These are phyloP conservation scores for Zosterops borbonicus DNA, from an alignment of 2,113 vertebrate species.

Conservation along the genomic window DNA sequence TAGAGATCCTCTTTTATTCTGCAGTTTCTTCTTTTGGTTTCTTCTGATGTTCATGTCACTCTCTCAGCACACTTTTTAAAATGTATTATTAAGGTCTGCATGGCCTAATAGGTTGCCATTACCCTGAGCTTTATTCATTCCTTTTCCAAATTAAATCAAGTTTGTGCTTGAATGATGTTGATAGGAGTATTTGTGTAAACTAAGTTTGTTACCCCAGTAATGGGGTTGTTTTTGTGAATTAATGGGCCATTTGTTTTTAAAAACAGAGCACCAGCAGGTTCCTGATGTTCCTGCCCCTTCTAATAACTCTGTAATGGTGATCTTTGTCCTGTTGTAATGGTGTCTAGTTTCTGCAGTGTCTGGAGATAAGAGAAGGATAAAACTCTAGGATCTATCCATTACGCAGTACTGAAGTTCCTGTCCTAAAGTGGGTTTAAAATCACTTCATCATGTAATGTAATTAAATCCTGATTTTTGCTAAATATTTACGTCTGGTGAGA, in stretches of 20 bases:
- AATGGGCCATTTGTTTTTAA: slow-evolving; percentile 70
- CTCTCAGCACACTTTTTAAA: slow-evolving; percentile 35
- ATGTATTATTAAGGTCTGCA: slow-evolving; percentile 52
- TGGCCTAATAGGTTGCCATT: slow-evolving; percentile 55
- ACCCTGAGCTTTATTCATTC: slow-evolving; percentile 42
- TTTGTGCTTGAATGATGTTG: slow-evolving; percentile 66
- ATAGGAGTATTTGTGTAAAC: slow-evolving; percentile 54
- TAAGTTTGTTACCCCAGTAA: slow-evolving; percentile 59
- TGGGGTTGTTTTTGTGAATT: slow-evolving; percentile 67
- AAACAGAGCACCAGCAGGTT: slow-evolving; percentile 63
- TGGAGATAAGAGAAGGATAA: slow-evolving; percentile 42
- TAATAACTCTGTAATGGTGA: slow-evolving; percentile 67
- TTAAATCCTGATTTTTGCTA: slow-evolving; percentile 28
- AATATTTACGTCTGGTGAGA: slow-evolving; percentile 13
- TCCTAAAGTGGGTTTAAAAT: slow-evolving; percentile 4
- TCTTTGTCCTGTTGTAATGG: slow-evolving; percentile 65
- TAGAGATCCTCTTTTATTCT: background rate
- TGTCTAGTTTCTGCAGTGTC: slow-evolving; percentile 53
- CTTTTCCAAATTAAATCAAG: slow-evolving; percentile 71
- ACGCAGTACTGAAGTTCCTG: slow-evolving; percentile 28
- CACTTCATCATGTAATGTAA: slow-evolving; percentile 28
- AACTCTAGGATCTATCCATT: slow-evolving; percentile 19
- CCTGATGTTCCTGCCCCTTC: slow-evolving; percentile 45
- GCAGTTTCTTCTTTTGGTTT: background rate
- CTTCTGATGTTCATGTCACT: slow-evolving; percentile 25